Conservation (phyloP, 2,888 invertebrate species). For the Crepidodera aurea region DNA sequence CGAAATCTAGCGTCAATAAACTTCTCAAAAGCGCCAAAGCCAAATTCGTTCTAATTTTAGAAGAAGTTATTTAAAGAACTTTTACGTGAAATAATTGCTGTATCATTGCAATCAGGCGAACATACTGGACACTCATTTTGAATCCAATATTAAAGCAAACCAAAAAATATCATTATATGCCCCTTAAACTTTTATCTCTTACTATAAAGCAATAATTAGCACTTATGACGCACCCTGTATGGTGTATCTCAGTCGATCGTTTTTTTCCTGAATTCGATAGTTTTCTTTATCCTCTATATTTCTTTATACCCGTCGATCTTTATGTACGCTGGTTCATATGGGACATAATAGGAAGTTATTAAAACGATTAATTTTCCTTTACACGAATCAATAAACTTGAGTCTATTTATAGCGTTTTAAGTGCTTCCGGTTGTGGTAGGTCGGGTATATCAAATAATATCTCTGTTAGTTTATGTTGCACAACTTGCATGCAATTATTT, state of each 20-base stretch:
- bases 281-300: no score
- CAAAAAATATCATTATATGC: no score
- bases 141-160: no score
- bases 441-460: conserved; percentile 13
- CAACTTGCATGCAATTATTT: no score
- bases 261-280: no score
- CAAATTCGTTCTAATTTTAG: conserved; percentile 35
- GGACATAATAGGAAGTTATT: neutral
- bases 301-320: no score
- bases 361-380: conserved; percentile 5
- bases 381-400: conserved; percentile 12
- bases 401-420: conserved; percentile 1
- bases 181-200: no score
- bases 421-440: conserved; percentile 15
- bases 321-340: neutral
- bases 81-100: conserved; percentile 34
- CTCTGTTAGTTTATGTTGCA: neutral
- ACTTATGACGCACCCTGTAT: no score
- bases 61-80: conserved; percentile 26
- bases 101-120: conserved; percentile 25
- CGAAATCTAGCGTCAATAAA: conserved; percentile 35
- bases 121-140: no score
- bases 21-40: conserved; percentile 32
- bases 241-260: no score
- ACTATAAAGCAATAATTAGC: no score